These are phyloP conservation scores for Conus canariensis DNA, from an alignment of 2,888 invertebrate genomes.

Conservation along the genomic window DNA sequence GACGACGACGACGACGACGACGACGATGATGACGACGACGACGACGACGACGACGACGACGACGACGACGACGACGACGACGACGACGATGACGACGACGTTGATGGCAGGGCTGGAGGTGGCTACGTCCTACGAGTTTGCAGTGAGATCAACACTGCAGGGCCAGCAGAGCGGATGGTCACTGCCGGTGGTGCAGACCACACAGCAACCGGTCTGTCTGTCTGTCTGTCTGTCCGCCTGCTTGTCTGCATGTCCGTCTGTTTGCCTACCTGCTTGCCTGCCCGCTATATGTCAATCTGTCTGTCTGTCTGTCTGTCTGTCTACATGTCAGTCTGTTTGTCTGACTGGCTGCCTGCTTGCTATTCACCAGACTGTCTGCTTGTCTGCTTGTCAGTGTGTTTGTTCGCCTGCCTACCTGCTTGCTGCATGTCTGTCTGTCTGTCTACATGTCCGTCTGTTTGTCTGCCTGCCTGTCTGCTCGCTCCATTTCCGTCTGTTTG, in stretches of 20 bases:
- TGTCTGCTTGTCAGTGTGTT: neutral
- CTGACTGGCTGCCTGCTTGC: neutral
- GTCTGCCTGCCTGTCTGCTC: too few species aligned
- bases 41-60: neutral
- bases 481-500: too few species aligned
- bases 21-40: neutral
- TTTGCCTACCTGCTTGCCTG: neutral
- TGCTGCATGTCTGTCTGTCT: neutral
- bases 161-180: slow-evolving; percentile 51
- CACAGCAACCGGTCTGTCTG: slow-evolving; percentile 48
- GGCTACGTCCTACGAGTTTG: slow-evolving; percentile 50
- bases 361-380: neutral
- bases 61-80: neutral
- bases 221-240: neutral
- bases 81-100: neutral
- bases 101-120: slow-evolving; percentile 43
- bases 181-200: slow-evolving; percentile 51
- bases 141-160: slow-evolving; percentile 45
- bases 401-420: neutral
- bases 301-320: neutral
- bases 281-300: neutral
- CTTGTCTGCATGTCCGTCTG: neutral
- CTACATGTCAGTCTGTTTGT: neutral
- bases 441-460: too few species aligned
- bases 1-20: slow-evolving; percentile 17